A percentile compares a stretch with the other conserved stretches of the same genome.
Conservation (phyloP, 2,888 invertebrate species). For the Agriopis leucophaearia region DNA sequence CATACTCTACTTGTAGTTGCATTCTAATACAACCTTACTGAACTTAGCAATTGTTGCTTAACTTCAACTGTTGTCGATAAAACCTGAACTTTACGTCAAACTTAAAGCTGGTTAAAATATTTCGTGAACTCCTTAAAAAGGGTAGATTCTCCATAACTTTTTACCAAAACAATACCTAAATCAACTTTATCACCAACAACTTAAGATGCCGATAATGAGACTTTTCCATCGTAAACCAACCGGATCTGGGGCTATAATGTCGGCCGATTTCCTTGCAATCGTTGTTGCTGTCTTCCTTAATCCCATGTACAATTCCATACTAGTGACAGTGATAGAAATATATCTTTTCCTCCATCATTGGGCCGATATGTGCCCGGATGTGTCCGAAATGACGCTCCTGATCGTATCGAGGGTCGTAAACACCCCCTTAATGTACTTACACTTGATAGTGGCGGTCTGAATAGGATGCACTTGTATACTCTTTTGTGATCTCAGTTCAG, state of each 20-base stretch:
- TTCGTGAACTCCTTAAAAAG: too few species aligned
- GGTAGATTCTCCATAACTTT: not conserved
- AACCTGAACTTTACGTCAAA: too few species aligned
- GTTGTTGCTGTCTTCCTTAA: not conserved
- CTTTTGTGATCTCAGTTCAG: too few species aligned
- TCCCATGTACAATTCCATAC: not conserved
- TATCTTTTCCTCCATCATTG: not conserved
- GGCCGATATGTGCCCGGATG: not conserved
- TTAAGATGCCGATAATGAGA: not conserved
- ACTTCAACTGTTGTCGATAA: too few species aligned
- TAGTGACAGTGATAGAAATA: not conserved
- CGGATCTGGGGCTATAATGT: not conserved
- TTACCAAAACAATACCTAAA: slow-evolving; percentile 8
- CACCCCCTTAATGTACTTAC: not conserved
- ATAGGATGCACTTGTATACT: not conserved
- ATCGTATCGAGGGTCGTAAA: slow-evolving; percentile 7
- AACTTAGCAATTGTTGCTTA: too few species aligned
- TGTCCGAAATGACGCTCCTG: not conserved
- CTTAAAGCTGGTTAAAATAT: too few species aligned
- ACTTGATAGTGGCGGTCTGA: not conserved
- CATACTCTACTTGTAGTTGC: too few species aligned
- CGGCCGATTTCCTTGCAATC: too few species aligned
- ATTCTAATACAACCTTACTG: too few species aligned
- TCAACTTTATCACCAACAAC: slow-evolving; percentile 5
- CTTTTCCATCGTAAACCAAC: slow-evolving; percentile 1